Evolutionary conservation across 2,888 invertebrate species (phyloP).

Genomic region (Oegoconia quadripuncta): DNA sequence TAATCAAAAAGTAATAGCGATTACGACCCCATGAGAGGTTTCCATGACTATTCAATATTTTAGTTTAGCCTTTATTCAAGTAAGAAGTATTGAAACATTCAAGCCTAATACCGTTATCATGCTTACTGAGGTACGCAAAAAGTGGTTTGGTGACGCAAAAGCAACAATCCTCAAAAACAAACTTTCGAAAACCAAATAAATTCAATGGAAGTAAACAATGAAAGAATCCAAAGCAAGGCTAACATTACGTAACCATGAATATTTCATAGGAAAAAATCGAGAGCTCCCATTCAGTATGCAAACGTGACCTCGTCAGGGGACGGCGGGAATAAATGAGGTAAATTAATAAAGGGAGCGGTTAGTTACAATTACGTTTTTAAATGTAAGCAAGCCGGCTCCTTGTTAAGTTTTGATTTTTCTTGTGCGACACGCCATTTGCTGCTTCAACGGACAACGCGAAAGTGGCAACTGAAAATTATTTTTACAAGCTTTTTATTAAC

Average conservation of each 20-base stretch:
- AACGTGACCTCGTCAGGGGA: constrained; percentile 50
- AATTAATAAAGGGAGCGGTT: constrained; percentile 77
- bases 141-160: too few species aligned
- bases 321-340: constrained; percentile 67
- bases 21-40: too few species aligned
- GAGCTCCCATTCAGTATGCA: constrained; percentile 40
- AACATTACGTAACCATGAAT: constrained; percentile 53
- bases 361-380: constrained; percentile 78
- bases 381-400: constrained; percentile 71
- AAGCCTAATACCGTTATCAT: too few species aligned
- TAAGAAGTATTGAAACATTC: too few species aligned
- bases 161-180: too few species aligned
- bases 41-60: too few species aligned
- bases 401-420: constrained; percentile 73
- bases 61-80: too few species aligned
- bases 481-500: too few species aligned
- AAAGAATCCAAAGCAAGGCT: constrained; percentile 29
- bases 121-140: too few species aligned
- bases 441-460: constrained; percentile 22
- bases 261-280: constrained; percentile 53
- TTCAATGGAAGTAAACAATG: constrained; percentile 37
- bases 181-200: constrained; percentile 20
- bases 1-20: too few species aligned
- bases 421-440: constrained; percentile 72
- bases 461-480: constrained; percentile 28